A percentile compares a stretch with the other conserved stretches of the same genome.
phyloP scores from a whole-genome alignment of 2,888 invertebrate genomes.

The Polydrusus cervinus region DNA sequence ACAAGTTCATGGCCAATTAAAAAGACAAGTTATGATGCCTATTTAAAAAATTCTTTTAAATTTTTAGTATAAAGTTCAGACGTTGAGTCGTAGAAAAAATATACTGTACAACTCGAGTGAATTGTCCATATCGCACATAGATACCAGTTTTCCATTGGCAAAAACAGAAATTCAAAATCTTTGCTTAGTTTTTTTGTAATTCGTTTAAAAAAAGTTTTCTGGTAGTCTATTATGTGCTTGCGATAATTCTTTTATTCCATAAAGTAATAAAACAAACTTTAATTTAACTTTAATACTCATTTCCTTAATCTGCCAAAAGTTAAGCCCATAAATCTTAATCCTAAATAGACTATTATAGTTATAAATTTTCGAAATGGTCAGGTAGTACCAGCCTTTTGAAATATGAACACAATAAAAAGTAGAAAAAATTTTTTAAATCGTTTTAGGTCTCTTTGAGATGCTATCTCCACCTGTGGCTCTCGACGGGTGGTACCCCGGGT shows the following conservation, averaged over 20 bases:
- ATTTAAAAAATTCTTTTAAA: no score
- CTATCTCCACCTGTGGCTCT: slow-evolving; percentile 16
- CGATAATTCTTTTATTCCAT: background rate
- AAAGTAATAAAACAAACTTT: background rate
- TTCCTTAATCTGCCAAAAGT: slow-evolving; percentile 14
- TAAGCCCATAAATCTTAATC: slow-evolving; percentile 29
- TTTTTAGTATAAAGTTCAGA: no score
- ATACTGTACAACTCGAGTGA: no score
- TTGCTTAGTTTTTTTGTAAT: no score
- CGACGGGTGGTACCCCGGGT: slow-evolving; percentile 8
- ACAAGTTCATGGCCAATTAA: no score
- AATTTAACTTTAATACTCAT: background rate
- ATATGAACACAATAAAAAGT: slow-evolving; percentile 23
- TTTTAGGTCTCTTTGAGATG: slow-evolving; percentile 13
- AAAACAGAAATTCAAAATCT: no score
- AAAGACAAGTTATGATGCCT: no score
- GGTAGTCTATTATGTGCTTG: no score
- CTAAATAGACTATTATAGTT: slow-evolving; percentile 14
- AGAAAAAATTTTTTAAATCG: slow-evolving; percentile 16
- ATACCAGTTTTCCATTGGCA: no score
- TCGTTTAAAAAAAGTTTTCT: no score
- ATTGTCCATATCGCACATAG: no score
- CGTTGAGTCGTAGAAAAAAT: no score
- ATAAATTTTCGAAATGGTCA: slow-evolving; percentile 31
- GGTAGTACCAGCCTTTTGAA: slow-evolving; percentile 23